A percentile compares a stretch with the other conserved stretches of the same genome.
Evolutionary conservation across 2,797 vertebrate species (phyloP).

Genomic region (Threskiornis aethiopicus): DNA sequence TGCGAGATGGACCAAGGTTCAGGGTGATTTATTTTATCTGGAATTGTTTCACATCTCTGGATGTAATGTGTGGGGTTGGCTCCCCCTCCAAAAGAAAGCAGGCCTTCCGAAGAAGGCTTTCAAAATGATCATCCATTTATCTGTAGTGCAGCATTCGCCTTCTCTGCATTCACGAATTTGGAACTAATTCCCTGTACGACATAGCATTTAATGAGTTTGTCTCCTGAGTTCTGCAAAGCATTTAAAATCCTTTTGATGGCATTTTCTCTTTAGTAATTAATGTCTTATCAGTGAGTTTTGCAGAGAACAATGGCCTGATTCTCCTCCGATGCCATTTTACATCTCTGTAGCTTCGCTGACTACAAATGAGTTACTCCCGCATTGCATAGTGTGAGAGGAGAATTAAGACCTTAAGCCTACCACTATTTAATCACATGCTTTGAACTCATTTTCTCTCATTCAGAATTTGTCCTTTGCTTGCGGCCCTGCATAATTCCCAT

Average conservation of each 20-base stretch:
- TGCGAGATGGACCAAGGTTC: conserved; percentile 23
- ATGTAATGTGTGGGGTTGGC: conserved; percentile 6
- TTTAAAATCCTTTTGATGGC: conserved; percentile 63
- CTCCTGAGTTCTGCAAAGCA: conserved; percentile 55
- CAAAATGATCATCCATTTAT: not conserved
- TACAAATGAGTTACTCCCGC: conserved; percentile 42
- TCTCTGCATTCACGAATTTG: conserved; percentile 40
- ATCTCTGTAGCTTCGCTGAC: conserved; percentile 28
- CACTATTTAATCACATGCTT: conserved; percentile 26
- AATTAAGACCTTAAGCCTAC: conserved; percentile 47
- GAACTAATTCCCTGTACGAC: conserved; percentile 48
- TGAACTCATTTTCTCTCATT: conserved; percentile 41
- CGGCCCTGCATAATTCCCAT: not conserved
- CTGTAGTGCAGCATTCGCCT: conserved; percentile 6
- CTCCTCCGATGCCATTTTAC: conserved; percentile 38
- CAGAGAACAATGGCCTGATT: conserved; percentile 60
- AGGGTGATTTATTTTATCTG: conserved; percentile 50
- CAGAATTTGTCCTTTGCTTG: conserved; percentile 8
- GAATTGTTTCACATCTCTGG: conserved; percentile 23
- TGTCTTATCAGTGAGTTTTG: conserved; percentile 61
- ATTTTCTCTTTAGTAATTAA: conserved; percentile 66
- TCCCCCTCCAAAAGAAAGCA: not conserved
- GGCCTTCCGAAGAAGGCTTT: conserved; percentile 16
- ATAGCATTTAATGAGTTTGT: conserved; percentile 59
- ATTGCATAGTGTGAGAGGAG: not conserved